A percentile compares a stretch with the other conserved stretches of the same genome.
Evolutionary conservation across 1,140 invertebrate genomes (phyloP).

Genomic region (Oedothorax gibbosus): DNA sequence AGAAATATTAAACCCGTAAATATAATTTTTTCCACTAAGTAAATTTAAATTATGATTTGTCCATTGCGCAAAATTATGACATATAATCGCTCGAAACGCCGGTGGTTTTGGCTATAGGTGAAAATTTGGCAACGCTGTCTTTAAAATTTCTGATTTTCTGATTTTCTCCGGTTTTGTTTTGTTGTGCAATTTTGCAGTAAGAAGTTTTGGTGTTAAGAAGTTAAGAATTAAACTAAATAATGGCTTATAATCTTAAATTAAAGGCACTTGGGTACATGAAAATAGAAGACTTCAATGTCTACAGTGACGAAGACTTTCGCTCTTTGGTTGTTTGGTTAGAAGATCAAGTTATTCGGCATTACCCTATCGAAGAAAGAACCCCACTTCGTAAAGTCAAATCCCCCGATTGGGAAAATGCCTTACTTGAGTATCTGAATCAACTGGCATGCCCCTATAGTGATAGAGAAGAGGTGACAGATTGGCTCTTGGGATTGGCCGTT

Average conservation of each 20-base stretch:
- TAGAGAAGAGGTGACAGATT: slow-evolving; percentile 77
- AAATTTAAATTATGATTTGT: too few species aligned
- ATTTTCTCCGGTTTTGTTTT: too few species aligned
- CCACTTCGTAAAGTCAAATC: slow-evolving; percentile 76
- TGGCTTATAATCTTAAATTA: slow-evolving; percentile 56
- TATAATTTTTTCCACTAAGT: too few species aligned
- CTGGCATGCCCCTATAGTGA: slow-evolving; percentile 76
- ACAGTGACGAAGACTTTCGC: slow-evolving; percentile 77
- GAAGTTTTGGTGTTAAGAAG: background rate
- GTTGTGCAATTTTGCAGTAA: too few species aligned
- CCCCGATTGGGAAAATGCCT: slow-evolving; percentile 79
- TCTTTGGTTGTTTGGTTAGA: slow-evolving; percentile 90
- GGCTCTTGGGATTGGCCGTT: slow-evolving; percentile 87
- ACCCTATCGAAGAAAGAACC: slow-evolving; percentile 84
- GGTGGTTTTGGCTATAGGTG: too few species aligned
- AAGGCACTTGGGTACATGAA: slow-evolving; percentile 58
- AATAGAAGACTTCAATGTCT: slow-evolving; percentile 52
- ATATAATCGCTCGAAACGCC: too few species aligned
- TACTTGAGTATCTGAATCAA: slow-evolving; percentile 79
- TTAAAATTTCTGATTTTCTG: too few species aligned
- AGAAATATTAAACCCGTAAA: too few species aligned
- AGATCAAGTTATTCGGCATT: slow-evolving; percentile 92
- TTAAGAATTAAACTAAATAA: background rate
- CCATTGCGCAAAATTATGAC: too few species aligned
- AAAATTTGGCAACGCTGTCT: too few species aligned